Evolutionary conservation across 2,888 invertebrate species (phyloP).

Genomic region (Xiphydria camelus): DNA sequence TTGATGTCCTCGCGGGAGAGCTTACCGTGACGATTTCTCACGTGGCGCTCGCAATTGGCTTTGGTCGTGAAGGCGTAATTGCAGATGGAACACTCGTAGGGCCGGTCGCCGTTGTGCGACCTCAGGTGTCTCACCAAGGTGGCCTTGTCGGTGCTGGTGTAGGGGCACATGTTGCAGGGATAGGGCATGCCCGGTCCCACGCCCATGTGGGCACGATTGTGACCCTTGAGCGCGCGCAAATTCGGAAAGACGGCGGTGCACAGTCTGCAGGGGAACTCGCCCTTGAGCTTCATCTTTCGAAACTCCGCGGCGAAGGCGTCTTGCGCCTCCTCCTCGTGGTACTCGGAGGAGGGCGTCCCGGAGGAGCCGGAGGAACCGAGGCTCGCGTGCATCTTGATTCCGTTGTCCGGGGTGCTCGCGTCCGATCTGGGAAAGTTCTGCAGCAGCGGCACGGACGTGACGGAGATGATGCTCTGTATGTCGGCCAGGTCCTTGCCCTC

Average conservation of each 20-base stretch:
- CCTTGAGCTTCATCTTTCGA: constrained; percentile 85
- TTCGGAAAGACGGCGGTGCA: constrained; percentile 88
- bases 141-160: constrained; percentile 86
- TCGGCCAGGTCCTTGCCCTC: constrained; percentile 78
- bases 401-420: constrained; percentile 39
- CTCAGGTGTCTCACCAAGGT: constrained; percentile 90
- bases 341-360: constrained; percentile 49
- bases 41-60: constrained; percentile 94
- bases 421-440: constrained; percentile 41
- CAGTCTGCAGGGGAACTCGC: constrained; percentile 88
- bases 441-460: constrained; percentile 63
- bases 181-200: constrained; percentile 77
- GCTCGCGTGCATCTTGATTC: constrained; percentile 33
- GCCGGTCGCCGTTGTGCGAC: constrained; percentile 93
- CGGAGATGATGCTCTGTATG: constrained; percentile 80
- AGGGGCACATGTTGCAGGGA: constrained; percentile 91
- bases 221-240: constrained; percentile 85
- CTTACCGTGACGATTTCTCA: constrained; percentile 88
- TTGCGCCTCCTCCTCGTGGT: constrained; percentile 70
- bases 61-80: constrained; percentile 96
- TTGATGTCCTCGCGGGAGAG: constrained; percentile 86
- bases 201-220: constrained; percentile 83
- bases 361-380: constrained; percentile 47
- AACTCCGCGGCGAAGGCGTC: constrained; percentile 84
- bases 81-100: constrained; percentile 93